Conservation (phyloP, 2,888 invertebrate genomes). For the Dryobota labecula region DNA sequence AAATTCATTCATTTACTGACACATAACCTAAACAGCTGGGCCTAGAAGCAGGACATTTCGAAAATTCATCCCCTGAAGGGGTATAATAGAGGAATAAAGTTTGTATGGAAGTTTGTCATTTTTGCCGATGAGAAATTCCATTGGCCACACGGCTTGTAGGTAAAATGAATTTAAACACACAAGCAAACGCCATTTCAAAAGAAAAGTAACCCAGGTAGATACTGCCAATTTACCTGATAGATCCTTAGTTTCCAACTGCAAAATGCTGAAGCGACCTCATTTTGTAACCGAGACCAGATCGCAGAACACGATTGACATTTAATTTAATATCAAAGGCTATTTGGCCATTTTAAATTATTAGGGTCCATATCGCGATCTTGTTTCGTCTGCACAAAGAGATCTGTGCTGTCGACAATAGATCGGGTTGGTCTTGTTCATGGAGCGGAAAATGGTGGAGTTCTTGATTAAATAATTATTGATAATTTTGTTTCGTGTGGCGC, state of each 20-base stretch:
- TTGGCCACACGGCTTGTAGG: not conserved
- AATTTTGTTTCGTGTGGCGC: too few relatives aligned
- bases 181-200: not conserved
- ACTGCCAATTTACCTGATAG: constrained; percentile 8
- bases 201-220: not conserved
- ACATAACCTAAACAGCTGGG: too few relatives aligned
- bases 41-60: too few relatives aligned
- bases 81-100: not conserved
- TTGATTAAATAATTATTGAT: constrained; percentile 34
- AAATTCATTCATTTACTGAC: too few relatives aligned
- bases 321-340: constrained; percentile 57
- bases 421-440: constrained; percentile 35
- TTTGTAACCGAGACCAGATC: constrained; percentile 12
- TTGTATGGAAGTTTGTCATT: not conserved
- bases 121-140: not conserved
- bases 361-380: constrained; percentile 59
- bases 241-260: not conserved
- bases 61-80: not conserved
- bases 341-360: constrained; percentile 52
- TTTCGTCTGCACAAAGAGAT: constrained; percentile 62
- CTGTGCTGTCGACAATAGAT: constrained; percentile 48
- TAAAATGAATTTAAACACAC: not conserved
- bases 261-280: constrained; percentile 23
- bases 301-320: constrained; percentile 52
- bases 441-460: constrained; percentile 26